phyloP scores from a whole-genome alignment of 2,888 invertebrate species.

The Phrixothrix hirtus region DNA sequence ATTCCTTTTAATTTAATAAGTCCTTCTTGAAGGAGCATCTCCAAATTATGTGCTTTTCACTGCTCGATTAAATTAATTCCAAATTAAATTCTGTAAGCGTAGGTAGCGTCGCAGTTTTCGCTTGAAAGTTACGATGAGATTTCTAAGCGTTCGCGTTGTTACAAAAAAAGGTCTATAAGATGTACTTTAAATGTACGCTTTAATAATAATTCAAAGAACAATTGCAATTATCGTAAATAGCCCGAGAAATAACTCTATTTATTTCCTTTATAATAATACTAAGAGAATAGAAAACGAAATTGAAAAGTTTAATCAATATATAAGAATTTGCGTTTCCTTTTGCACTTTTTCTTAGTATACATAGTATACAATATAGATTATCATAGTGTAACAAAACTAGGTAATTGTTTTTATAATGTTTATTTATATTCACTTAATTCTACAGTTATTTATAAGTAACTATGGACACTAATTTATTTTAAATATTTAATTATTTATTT shows the following conservation, averaged over 20 bases:
- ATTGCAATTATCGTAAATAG: slow-evolving; percentile 5
- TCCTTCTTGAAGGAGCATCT: slow-evolving; percentile 28
- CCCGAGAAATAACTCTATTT: not conserved
- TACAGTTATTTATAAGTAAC: too few relatives aligned
- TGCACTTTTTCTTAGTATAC: too few relatives aligned
- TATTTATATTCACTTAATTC: too few relatives aligned
- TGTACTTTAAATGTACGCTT: slow-evolving; percentile 4
- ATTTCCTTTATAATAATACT: not conserved
- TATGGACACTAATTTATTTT: too few relatives aligned
- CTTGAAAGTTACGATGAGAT: slow-evolving; percentile 15
- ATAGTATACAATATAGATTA: too few relatives aligned
- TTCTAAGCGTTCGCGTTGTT: slow-evolving; percentile 12
- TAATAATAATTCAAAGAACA: slow-evolving; percentile 10
- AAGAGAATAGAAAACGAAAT: not conserved
- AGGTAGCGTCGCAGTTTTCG: slow-evolving; percentile 21
- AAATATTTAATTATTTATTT: too few relatives aligned
- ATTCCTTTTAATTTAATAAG: slow-evolving; percentile 32
- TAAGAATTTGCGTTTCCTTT: too few relatives aligned
- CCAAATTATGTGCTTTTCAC: slow-evolving; percentile 32
- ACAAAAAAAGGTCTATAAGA: slow-evolving; percentile 16
- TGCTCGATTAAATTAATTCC: slow-evolving; percentile 33
- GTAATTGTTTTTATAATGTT: too few relatives aligned
- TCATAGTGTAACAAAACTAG: too few relatives aligned
- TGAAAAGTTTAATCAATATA: too few relatives aligned
- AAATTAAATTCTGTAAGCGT: slow-evolving; percentile 30